Conservation (phyloP, 2,888 invertebrate genomes). For the Acronicta psi region DNA sequence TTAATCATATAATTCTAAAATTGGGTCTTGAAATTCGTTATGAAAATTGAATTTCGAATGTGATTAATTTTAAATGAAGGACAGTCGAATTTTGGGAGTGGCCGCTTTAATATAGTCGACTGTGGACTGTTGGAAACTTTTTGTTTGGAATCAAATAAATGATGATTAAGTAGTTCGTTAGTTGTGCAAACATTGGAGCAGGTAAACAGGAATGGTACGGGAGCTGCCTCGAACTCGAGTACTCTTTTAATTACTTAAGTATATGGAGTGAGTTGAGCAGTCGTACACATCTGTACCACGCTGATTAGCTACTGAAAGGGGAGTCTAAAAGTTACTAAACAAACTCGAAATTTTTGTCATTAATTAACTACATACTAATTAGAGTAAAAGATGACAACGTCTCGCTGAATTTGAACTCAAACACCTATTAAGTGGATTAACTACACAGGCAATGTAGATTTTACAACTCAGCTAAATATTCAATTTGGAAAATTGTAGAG, state of each 20-base stretch:
- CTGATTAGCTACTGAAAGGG: conserved; percentile 68
- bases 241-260: conserved; percentile 87
- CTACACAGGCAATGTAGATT: conserved; percentile 28
- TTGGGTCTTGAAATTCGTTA: conserved; percentile 79
- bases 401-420: conserved; percentile 43
- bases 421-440: conserved; percentile 49
- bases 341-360: conserved; percentile 58
- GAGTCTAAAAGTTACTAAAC: conserved; percentile 55
- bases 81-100: conserved; percentile 23
- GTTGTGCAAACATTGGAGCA: conserved; percentile 77
- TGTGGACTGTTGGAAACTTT: conserved; percentile 50
- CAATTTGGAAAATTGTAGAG: background rate
- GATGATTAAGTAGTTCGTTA: conserved; percentile 82
- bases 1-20: conserved; percentile 81
- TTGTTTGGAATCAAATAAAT: conserved; percentile 64
- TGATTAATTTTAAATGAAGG: conserved; percentile 51
- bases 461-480: conserved; percentile 33
- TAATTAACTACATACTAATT: conserved; percentile 54
- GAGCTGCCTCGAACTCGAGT: conserved; percentile 69
- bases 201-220: conserved; percentile 76
- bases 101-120: conserved; percentile 21
- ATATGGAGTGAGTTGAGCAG: conserved; percentile 74
- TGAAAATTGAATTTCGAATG: conserved; percentile 74
- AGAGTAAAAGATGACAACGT: conserved; percentile 49
- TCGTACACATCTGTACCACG: conserved; percentile 66